Base-by-base conservation (phyloP, 2,797 vertebrate genomes). In the Odontamblyopus lacepedii region DNA sequence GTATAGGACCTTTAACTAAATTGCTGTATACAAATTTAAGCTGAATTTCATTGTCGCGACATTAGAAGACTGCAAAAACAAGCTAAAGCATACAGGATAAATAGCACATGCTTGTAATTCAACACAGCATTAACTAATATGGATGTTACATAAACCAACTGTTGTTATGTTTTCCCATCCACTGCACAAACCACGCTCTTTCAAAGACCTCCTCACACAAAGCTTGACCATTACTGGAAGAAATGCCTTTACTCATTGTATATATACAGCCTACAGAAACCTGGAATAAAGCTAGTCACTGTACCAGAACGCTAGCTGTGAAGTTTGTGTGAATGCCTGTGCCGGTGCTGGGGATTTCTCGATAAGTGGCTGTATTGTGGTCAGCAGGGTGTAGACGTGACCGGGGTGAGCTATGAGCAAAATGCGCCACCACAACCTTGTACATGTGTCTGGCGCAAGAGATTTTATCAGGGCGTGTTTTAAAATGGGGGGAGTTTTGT, bases 381-480 rank as follows among this genome's bases (percentile, higher is more conserved):
- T 85, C 76, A 78, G 80, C 79, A 75, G 70, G 72, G 70, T 69
- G 70, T 50, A 66, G 48, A 79, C 61, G 63, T 16, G 59, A 57
- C 44, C 44, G 53, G 60, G 75, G 41, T 72, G 75, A 70, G 35
- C 69, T 73, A 73, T 76, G 76, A 82, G 75, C 78, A 74, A 67
- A 63, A 67, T 35, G 9, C 53, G 32, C 66, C 11, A 32, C 30
- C 62, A 53, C 76, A 41, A 3, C 16, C 5, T 32, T 23, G 30
- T 18, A 35, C 53, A 38, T 15, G 51, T 57, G 51, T 57, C 32
- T 6, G 18, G 41, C 15, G 0, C 29, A 7, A 26, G 4, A 29
- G 63, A 18, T 50, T 51, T 66, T 9, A 27, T 65, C 32, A 41
- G 12, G 62, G 2, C n/a, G 23, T 26, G 2, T 26, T 63, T 8